Conservation (phyloP, 2,888 invertebrate genomes). For the Adineta ricciae region DNA sequence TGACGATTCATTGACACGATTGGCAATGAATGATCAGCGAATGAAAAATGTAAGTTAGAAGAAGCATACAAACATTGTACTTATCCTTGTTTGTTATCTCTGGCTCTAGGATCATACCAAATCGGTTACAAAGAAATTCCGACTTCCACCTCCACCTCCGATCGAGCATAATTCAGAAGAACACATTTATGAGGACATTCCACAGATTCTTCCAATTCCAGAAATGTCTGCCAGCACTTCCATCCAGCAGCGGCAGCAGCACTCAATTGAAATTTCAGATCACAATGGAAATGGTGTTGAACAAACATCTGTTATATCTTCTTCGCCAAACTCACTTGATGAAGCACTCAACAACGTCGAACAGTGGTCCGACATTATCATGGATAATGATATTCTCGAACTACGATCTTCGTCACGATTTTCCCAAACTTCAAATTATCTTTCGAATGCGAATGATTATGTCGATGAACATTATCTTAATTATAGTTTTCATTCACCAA, state of each 20-base stretch:
- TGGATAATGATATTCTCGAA: background rate
- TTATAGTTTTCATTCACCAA: background rate
- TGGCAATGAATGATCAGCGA: background rate
- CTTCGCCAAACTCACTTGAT: background rate
- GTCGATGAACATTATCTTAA: background rate
- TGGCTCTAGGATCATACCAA: background rate
- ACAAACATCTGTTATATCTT: background rate
- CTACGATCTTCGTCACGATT: background rate
- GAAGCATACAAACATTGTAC: too few relatives aligned
- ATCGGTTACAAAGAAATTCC: background rate
- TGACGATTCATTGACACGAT: background rate
- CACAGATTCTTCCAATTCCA: background rate
- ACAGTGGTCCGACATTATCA: background rate
- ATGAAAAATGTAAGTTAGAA: background rate
- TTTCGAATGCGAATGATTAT: background rate
- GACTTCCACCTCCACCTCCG: background rate
- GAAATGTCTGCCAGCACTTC: background rate
- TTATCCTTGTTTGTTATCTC: background rate
- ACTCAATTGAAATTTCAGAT: background rate
- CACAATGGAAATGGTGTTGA: background rate
- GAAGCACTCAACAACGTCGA: background rate
- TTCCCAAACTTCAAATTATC: background rate
- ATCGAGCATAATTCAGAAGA: background rate
- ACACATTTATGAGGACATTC: slow-evolving; percentile 9
- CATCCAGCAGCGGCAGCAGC: background rate